phyloP scores from a whole-genome alignment of 1,140 invertebrate genomes.

The Samia ricini region DNA sequence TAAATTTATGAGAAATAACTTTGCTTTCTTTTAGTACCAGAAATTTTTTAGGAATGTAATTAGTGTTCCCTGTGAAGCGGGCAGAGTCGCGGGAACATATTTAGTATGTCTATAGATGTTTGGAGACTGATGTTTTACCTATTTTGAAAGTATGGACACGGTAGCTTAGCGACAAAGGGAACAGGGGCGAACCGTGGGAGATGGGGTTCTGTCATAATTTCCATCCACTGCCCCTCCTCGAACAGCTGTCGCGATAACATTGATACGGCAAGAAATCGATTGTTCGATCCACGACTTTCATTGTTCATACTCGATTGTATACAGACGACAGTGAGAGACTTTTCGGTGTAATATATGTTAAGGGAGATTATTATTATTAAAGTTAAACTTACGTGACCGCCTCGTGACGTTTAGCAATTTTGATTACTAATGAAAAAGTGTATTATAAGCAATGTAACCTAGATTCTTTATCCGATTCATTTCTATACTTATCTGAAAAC shows the following conservation, averaged over 20 bases:
- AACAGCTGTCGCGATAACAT: slow-evolving; percentile 64
- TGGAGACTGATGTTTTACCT: slow-evolving; percentile 21
- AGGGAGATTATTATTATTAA: slow-evolving; percentile 2
- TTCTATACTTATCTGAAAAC: too few species aligned
- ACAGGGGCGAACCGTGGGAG: slow-evolving; percentile 49
- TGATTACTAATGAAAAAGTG: too few species aligned
- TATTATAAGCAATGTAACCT: too few species aligned
- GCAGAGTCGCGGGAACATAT: too few species aligned
- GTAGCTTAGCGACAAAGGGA: slow-evolving; percentile 20
- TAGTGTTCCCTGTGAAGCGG: too few species aligned
- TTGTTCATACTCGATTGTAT: slow-evolving; percentile 59
- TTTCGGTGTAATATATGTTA: slow-evolving; percentile 34
- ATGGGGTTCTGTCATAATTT: slow-evolving; percentile 43
- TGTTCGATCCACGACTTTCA: slow-evolving; percentile 55
- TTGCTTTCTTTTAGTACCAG: too few species aligned
- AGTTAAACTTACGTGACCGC: not conserved
- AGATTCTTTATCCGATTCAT: too few species aligned
- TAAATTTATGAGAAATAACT: too few species aligned
- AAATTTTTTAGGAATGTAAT: too few species aligned
- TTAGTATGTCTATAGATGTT: not conserved
- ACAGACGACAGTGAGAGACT: slow-evolving; percentile 27
- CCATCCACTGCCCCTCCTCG: slow-evolving; percentile 30
- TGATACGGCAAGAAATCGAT: slow-evolving; percentile 52
- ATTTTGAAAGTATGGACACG: slow-evolving; percentile 23
- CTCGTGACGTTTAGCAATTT: too few species aligned